Base-by-base conservation (phyloP, 2,888 invertebrate genomes). In the Epistrophe eligans region DNA sequence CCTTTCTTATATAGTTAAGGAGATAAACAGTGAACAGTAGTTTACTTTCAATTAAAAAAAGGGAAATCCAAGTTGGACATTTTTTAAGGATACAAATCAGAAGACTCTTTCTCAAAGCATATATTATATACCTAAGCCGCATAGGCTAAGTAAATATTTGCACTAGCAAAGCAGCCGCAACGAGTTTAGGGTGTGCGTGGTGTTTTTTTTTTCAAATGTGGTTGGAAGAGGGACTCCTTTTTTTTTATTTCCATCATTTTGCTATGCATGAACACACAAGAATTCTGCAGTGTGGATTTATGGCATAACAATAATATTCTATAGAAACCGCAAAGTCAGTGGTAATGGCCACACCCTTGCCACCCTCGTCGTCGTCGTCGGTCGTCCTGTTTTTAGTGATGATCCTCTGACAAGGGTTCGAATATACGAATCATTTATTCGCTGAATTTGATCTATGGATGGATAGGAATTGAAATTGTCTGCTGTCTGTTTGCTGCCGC, bases 31-130 rank as follows among this genome's bases (percentile, higher is more conserved):
- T 55, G 5, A 19, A 62, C 71, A 76, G 85, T 83, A 83, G 83
- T 82, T 87, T 87, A 77, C 74, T 87, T 87, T 87, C 83, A 87
- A 87, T 87, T 87, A 87, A 83, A 82, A 76, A 74, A 80, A 38
- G 66, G 74, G 50, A 79, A 74, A 62, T 77, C 70, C 43, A 43
- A 81, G 67, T 67, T 71, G 15, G 58, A 50, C 67, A 57, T 50
- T 84, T 52, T 80, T 81, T 67, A 77, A 80, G 81, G 81, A 77
- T 50, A 57, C 73, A 66, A 73, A 73, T 60, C 83, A 45, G 40
- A 48, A 62, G 67, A 74, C 7, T 60, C 79, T 38, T 9, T 50
- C 48, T 4, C 10, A n/a, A 1, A 43, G 19, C 67, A 70, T 24
- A 24, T 24, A n/a, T n/a, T n/a, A n/a, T n/a, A n/a, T 28, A 50